Evolutionary conservation across 2,888 invertebrate species (phyloP).

Genomic region (Cryptocephalus primarius): DNA sequence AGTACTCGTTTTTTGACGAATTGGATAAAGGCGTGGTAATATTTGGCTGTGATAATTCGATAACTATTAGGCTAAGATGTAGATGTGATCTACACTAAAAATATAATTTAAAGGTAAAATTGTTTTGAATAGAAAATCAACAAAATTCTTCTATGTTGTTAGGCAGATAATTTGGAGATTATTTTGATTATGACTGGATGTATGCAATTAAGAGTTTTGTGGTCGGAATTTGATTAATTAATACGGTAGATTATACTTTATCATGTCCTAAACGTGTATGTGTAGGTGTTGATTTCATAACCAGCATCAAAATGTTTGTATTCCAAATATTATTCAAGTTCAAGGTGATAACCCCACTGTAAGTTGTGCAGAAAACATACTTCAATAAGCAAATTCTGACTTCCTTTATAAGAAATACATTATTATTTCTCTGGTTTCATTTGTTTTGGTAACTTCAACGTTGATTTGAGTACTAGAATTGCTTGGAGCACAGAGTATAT

Average conservation of each 20-base stretch:
- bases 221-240: no score
- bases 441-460: slow-evolving; percentile 3
- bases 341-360: no score
- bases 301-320: no score
- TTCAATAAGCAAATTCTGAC: no score
- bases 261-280: no score
- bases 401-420: no score
- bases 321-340: no score
- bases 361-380: no score
- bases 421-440: no score
- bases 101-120: no score
- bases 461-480: slow-evolving; percentile 12
- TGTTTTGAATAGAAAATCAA: slow-evolving; percentile 1
- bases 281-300: no score
- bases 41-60: slow-evolving; percentile 21
- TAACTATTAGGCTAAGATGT: slow-evolving; percentile 10
- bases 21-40: slow-evolving; percentile 11
- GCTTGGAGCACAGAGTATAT: slow-evolving; percentile 9
- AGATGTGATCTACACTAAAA: slow-evolving; percentile 13
- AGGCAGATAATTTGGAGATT: not conserved
- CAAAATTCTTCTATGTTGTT: not conserved
- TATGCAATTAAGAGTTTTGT: not conserved
- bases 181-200: not conserved
- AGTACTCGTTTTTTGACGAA: slow-evolving; percentile 11
- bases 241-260: no score